Base-by-base conservation (phyloP, 2,797 vertebrate genomes). In the Rhinatrema bivittatum region DNA sequence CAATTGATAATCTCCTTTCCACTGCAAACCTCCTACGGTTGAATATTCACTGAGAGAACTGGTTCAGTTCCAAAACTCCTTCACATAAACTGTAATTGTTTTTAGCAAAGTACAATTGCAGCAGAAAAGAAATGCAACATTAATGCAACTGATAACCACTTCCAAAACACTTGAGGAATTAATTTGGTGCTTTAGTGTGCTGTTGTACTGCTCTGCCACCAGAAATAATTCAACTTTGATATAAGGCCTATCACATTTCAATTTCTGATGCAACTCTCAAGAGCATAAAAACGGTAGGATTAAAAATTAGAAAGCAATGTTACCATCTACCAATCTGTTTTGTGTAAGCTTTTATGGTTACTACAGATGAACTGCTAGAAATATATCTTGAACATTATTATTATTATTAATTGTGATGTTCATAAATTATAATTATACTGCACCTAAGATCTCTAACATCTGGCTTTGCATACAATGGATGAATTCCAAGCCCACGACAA, bases 71-170 rank as follows among this genome's bases (percentile, higher is more conserved):
- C 58, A 65, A 53, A 47, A 56, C 22, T 36, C 42, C 41, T 41
- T 51, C 55, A 57, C 48, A 29, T 42, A 51, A 53, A 60, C 45
- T 62, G 54, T 61, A 38, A 56, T 9, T 56, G 36, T 48, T 70
- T 65, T 40, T 15, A 17, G 40, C 39, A 51, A 62, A 55, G 53
- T 27, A 55, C 30, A 51, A 46, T 47, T 49, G 31, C 25, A 40
- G 42, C 36, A 53, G 46, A 62, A 56, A 68, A n/a, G n/a, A n/a
- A n/a, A n/a, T n/a, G n/a, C n/a, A n/a, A 56, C 36, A 51, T 47
- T 53, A 42, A 60, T 56, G 56, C 46, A 51, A 51, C 30, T 34
- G 54, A 36, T 59, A 66, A 59, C 48, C 6, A 32, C 23, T 16
- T 22, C 34, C 40, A 42, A 67, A 55, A 28, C 46, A 33, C 32